Conservation (phyloP, 2,888 invertebrate species). For the Lacanobia oleracea region DNA sequence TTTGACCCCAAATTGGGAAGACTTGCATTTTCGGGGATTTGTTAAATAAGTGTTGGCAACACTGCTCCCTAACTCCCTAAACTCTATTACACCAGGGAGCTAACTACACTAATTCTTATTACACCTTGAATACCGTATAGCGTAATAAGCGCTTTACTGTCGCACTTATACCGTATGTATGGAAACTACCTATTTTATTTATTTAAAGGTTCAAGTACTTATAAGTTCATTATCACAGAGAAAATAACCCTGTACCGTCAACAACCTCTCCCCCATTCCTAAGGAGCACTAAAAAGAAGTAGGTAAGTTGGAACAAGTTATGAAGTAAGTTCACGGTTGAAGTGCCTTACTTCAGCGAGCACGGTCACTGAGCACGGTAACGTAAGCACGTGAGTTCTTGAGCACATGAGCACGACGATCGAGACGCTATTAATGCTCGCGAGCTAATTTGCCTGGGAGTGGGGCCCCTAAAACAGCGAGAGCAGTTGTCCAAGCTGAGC, state of each 20-base stretch:
- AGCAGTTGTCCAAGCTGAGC: neutral
- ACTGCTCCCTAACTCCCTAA: no score
- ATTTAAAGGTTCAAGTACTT: neutral
- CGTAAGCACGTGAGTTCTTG: conserved; percentile 5
- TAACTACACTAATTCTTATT: no score
- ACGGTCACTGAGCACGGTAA: conserved; percentile 39
- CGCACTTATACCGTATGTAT: no score
- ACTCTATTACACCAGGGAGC: no score
- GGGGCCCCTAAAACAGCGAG: conserved; percentile 23
- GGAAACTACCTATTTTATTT: neutral
- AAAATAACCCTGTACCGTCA: neutral
- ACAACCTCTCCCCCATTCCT: conserved; percentile 17
- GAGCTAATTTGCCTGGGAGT: conserved; percentile 56
- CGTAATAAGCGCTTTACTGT: no score
- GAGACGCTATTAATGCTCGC: conserved; percentile 50
- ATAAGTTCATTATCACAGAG: neutral
- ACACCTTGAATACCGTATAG: no score
- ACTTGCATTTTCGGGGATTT: no score
- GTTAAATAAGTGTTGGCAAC: no score
- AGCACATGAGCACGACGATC: conserved; percentile 33
- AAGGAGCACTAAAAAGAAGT: conserved; percentile 38
- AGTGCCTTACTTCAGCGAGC: conserved; percentile 26
- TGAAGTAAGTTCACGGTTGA: conserved; percentile 52
- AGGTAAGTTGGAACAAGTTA: conserved; percentile 45
- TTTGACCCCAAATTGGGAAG: no score